Conservation (phyloP, 2,888 invertebrate species). For the Emmelina monodactyla region DNA sequence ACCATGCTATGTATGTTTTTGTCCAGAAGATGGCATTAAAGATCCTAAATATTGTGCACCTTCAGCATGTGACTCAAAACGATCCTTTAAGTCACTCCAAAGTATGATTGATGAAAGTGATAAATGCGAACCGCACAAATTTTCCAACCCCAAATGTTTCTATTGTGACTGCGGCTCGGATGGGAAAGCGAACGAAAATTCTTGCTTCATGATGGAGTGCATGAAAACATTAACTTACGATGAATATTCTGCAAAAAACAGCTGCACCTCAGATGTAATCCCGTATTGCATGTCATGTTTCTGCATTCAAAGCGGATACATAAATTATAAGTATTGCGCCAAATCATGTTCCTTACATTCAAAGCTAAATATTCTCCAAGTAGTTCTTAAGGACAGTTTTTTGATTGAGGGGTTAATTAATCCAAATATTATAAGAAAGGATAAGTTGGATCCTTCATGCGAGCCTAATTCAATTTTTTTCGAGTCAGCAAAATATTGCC, state of each 20-base stretch:
- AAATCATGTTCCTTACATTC: constrained; percentile 32
- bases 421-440: constrained; percentile 21
- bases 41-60: constrained; percentile 30
- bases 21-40: constrained; percentile 30
- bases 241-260: constrained; percentile 23
- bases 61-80: constrained; percentile 20
- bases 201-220: constrained; percentile 39
- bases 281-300: constrained; percentile 44
- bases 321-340: constrained; percentile 32
- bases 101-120: constrained; percentile 20
- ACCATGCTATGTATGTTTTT: constrained; percentile 40
- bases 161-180: constrained; percentile 39
- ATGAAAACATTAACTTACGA: constrained; percentile 22
- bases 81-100: constrained; percentile 17
- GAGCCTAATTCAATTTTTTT: constrained; percentile 32
- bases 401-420: constrained; percentile 23
- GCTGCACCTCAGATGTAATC: constrained; percentile 38
- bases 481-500: constrained; percentile 32
- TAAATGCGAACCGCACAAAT: constrained; percentile 30
- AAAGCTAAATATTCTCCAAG: constrained; percentile 36
- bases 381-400: constrained; percentile 25
- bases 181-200: constrained; percentile 30
- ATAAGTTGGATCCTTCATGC: constrained; percentile 22
- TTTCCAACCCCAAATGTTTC: constrained; percentile 34
- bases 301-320: constrained; percentile 30